A percentile compares a stretch with the other conserved stretches of the same genome.
Evolutionary conservation across 2,888 invertebrate genomes (phyloP).

Genomic region (Amblyteles armatorius): DNA sequence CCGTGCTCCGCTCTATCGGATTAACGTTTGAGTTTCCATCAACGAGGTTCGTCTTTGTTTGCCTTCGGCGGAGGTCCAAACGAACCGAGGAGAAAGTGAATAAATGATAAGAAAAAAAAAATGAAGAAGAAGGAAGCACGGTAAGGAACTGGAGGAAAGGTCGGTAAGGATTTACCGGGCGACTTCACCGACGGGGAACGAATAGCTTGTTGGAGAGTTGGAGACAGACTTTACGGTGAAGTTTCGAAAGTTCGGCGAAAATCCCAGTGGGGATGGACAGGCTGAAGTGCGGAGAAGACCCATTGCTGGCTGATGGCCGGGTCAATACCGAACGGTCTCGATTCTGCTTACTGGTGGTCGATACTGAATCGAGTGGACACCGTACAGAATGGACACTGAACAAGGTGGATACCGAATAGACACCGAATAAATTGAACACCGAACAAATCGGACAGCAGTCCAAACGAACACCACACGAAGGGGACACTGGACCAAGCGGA

Average conservation of each 20-base stretch:
- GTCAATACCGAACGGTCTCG: slow-evolving; percentile 65
- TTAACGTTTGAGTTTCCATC: slow-evolving; percentile 58
- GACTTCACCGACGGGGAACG: slow-evolving; percentile 36
- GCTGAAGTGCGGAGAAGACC: slow-evolving; percentile 35
- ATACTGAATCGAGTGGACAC: no score
- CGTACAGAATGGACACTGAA: no score
- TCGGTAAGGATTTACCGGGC: slow-evolving; percentile 48
- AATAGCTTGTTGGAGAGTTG: slow-evolving; percentile 26
- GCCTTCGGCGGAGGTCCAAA: slow-evolving; percentile 9
- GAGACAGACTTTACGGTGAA: slow-evolving; percentile 41
- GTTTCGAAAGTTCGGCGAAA: slow-evolving; percentile 40
- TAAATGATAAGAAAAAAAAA: slow-evolving; percentile 1
- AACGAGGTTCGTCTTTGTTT: slow-evolving; percentile 34
- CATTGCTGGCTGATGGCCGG: slow-evolving; percentile 64
- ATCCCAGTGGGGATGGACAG: slow-evolving; percentile 13
- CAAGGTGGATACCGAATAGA: no score
- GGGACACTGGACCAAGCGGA: no score
- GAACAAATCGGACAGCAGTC: no score
- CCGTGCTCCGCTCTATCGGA: slow-evolving; percentile 33
- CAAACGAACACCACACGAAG: no score
- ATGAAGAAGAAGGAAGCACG: not conserved
- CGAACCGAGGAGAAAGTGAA: slow-evolving; percentile 12
- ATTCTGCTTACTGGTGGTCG: slow-evolving; percentile 48
- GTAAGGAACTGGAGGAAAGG: slow-evolving; percentile 54
- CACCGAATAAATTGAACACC: no score